Percentiles rank a stretch among this genome's conserved stretches.
phyloP scores from a whole-genome alignment of 2,888 invertebrate genomes.

The Cephus sareptanus region DNA sequence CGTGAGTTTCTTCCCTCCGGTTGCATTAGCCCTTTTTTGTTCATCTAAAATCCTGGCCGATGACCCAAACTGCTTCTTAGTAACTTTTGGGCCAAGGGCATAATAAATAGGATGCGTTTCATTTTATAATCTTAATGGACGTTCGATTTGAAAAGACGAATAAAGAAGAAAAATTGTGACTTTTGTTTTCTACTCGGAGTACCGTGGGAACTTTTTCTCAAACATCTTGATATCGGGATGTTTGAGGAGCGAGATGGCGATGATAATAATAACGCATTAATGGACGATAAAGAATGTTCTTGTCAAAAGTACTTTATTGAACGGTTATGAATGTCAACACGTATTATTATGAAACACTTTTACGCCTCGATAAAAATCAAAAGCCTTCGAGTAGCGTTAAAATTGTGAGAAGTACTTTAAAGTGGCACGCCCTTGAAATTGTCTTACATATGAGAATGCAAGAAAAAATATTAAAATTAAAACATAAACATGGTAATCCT shows the following conservation, averaged over 20 bases:
- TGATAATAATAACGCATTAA: constrained; percentile 2
- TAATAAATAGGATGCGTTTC: neutral
- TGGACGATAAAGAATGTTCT: neutral
- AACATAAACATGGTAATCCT: neutral
- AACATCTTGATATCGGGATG: neutral
- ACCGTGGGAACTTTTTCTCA: neutral
- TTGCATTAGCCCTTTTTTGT: constrained; percentile 19
- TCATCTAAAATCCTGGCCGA: constrained; percentile 15
- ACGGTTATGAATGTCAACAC: constrained; percentile 20
- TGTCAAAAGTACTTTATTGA: constrained; percentile 34
- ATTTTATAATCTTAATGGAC: neutral
- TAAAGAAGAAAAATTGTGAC: neutral
- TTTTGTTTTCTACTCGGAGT: neutral
- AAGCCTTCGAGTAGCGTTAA: constrained; percentile 4
- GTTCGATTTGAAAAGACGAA: neutral
- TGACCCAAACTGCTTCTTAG: constrained; percentile 4
- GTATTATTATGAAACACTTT: neutral
- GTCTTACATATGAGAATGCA: neutral
- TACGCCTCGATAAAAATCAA: constrained; percentile 2
- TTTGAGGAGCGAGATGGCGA: neutral
- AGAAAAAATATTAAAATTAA: neutral
- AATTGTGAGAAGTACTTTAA: neutral
- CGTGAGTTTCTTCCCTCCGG: constrained; percentile 15
- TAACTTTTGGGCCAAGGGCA: neutral
- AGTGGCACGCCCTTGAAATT: neutral